These are phyloP conservation scores for Emydoidea blandingii DNA, from an alignment of 2,797 vertebrate species.

Conservation along the genomic window DNA sequence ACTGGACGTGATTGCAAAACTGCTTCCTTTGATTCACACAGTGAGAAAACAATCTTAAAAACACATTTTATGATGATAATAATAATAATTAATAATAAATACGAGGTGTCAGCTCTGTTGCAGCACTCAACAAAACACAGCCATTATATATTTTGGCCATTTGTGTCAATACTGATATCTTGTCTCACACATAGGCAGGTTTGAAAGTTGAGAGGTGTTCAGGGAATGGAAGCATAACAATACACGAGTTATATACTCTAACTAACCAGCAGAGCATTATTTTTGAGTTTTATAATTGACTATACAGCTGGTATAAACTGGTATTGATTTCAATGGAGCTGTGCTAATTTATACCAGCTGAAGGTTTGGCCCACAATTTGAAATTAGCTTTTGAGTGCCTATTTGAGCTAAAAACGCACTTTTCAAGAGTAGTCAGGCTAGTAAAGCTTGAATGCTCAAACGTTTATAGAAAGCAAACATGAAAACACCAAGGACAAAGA, in stretches of 20 bases:
- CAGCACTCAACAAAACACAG: background rate
- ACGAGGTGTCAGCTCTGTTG: background rate
- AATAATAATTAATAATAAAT: background rate
- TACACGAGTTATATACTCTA: background rate
- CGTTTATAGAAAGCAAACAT: background rate
- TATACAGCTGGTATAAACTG: background rate
- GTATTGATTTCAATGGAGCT: background rate
- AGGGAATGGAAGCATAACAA: background rate
- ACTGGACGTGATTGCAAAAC: background rate
- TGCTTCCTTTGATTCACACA: background rate
- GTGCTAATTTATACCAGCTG: background rate
- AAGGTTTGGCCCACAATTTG: background rate
- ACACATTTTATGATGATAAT: background rate
- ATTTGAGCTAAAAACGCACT: background rate
- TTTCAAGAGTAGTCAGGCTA: background rate
- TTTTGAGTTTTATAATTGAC: background rate
- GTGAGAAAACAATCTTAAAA: background rate
- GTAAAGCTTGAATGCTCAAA: background rate
- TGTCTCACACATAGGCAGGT: background rate
- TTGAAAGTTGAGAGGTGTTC: background rate
- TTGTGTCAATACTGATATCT: background rate
- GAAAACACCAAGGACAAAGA: background rate
- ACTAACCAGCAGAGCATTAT: background rate
- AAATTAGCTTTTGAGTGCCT: background rate
- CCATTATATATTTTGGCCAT: background rate